A percentile compares a stretch with the other conserved stretches of the same genome.
Evolutionary conservation across 2,888 invertebrate species (phyloP).

Genomic region (Brachynemurus nebulosus): DNA sequence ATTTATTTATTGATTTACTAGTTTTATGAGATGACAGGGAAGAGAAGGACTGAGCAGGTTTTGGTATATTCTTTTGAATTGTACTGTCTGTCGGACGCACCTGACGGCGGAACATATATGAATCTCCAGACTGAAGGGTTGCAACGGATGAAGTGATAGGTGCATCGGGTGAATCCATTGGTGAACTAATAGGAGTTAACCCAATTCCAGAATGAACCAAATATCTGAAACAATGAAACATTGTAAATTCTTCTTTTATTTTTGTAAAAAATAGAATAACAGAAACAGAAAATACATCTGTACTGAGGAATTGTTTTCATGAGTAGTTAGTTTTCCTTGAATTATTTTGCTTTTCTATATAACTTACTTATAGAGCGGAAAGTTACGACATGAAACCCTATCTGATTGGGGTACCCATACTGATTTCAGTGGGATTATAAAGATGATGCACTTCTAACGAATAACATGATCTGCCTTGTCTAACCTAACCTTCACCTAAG

Average conservation of each 20-base stretch:
- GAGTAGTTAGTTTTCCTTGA: too few relatives aligned
- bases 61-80: constrained; percentile 5
- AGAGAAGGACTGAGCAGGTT: neutral
- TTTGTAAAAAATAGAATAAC: too few relatives aligned
- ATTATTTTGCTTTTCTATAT: too few relatives aligned
- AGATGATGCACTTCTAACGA: too few relatives aligned
- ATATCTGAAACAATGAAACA: constrained; percentile 44
- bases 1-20: constrained; percentile 10
- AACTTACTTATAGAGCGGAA: too few relatives aligned
- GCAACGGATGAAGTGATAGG: constrained; percentile 51
- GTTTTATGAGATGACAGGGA: constrained; percentile 9
- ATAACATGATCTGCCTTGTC: too few relatives aligned
- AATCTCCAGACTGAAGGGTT: constrained; percentile 51
- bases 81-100: constrained; percentile 27
- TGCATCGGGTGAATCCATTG: constrained; percentile 69
- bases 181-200: constrained; percentile 58
- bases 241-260: neutral
- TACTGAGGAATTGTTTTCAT: too few relatives aligned
- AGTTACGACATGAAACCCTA: too few relatives aligned
- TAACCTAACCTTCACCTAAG: too few relatives aligned
- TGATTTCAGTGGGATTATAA: too few relatives aligned
- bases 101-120: constrained; percentile 35
- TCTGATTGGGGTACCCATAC: too few relatives aligned
- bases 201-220: constrained; percentile 70
- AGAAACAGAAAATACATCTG: too few relatives aligned